Evolutionary conservation across 2,888 invertebrate genomes (phyloP), one percentile per base, ranked within the genome.

Genomic region (Mimumesa dahlbomi): DNA sequence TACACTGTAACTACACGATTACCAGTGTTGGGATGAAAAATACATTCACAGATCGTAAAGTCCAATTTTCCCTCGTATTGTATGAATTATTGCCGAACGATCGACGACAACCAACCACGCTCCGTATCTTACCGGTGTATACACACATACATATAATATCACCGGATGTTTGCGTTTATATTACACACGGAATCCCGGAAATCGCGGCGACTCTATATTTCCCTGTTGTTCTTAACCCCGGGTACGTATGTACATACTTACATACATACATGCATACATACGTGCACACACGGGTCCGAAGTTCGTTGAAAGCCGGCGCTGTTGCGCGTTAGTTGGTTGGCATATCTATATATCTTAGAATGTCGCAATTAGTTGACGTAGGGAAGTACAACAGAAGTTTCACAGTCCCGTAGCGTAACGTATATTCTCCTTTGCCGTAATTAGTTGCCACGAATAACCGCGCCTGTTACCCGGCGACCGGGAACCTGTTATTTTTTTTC

Each of bases 301-400:
- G 59, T 77, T 73, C 16, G 56, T 18, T 53, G 43, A 19, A 70
- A 64, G 50, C 34, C 11, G 21, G 53, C 45, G 11, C 46, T 31
- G 59, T 43, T 36, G 38, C 54, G 46, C 40, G 69, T 54, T 65
- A 54, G 50, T 36, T 46, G 48, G 38, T 38, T 14, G 38, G 11
- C 21, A 43, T 52, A 58, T 57, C 65, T 75, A 50, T 64, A 66
- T 59, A 48, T 54, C 59, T 64, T 65, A 34, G 64, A 73, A 67
- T 56, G 67, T 70, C 59, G 78, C 67, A 78, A 78, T 75, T 78
- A 78, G 78, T 67, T 67, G 73, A 75, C 58, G 67, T 46, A 43
- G 49, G 49, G 56, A 78, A 75, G 70, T 70, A 67, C 68, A 54
- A 42, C 64, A 58, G 52, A 70, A 78, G 63, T 75, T 78, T 50